Evolutionary conservation across 1,140 invertebrate genomes (phyloP).

Genomic region (Procambarus clarkii): DNA sequence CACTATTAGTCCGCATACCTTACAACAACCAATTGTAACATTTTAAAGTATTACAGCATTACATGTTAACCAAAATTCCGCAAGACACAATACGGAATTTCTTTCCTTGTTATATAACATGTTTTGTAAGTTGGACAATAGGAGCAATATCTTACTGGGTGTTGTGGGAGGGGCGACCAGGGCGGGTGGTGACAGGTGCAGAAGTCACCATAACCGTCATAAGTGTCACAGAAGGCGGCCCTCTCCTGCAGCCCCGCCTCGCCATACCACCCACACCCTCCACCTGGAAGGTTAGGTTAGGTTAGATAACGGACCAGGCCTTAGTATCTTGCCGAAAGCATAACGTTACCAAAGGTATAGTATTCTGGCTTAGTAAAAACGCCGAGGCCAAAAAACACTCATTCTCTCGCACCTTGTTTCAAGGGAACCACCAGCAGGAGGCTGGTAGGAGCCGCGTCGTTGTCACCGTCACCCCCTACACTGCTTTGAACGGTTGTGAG

Average conservation of each 20-base stretch:
- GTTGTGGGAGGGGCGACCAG: neutral
- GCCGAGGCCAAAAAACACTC: too few relatives aligned
- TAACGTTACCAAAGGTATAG: too few relatives aligned
- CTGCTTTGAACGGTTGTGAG: constrained; percentile 19
- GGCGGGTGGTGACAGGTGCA: constrained; percentile 46
- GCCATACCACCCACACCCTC: constrained; percentile 32
- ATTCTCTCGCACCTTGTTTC: neutral
- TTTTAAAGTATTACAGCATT: too few relatives aligned
- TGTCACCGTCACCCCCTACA: neutral
- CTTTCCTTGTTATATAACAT: too few relatives aligned
- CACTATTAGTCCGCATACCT: too few relatives aligned
- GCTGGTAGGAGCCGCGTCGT: neutral
- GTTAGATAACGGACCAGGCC: neutral
- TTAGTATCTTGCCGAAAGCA: too few relatives aligned
- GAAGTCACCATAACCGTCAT: constrained; percentile 66
- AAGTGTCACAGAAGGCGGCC: constrained; percentile 52
- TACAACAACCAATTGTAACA: too few relatives aligned
- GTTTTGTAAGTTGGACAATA: too few relatives aligned
- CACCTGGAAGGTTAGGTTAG: neutral
- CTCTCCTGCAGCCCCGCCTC: neutral
- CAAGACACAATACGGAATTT: too few relatives aligned
- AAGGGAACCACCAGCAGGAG: neutral
- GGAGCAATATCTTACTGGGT: neutral
- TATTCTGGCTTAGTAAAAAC: too few relatives aligned
- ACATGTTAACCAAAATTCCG: neutral